phyloP scores from a whole-genome alignment of 2,888 invertebrate species.

The Dynastes grantii region DNA sequence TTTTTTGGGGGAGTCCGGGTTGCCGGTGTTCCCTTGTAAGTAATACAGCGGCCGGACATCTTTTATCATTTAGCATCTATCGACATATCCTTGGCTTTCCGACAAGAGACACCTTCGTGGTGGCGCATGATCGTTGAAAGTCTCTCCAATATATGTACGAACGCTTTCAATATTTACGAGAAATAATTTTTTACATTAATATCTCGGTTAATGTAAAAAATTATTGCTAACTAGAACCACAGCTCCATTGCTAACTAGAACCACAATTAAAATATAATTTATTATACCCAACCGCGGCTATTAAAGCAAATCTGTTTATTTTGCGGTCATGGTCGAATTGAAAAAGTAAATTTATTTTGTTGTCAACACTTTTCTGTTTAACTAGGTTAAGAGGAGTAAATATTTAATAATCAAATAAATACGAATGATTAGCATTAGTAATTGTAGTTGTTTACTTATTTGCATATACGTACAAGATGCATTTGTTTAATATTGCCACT shows the following conservation, averaged over 20 bases:
- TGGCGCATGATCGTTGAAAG: no score
- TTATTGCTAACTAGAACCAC: no score
- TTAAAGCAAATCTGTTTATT: not conserved
- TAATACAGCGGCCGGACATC: no score
- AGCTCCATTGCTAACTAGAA: not conserved
- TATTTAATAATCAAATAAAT: conserved; percentile 17
- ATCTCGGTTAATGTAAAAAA: no score
- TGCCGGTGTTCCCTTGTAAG: no score
- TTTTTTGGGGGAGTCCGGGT: no score
- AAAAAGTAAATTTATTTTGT: conserved; percentile 22
- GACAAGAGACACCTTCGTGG: no score
- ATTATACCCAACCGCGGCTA: not conserved
- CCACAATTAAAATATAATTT: conserved; percentile 9
- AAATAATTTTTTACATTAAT: no score
- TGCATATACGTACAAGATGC: not conserved
- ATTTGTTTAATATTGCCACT: conserved; percentile 17
- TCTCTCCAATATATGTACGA: no score
- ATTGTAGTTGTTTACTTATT: conserved; percentile 10
- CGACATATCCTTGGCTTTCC: no score
- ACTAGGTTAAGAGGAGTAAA: conserved; percentile 29
- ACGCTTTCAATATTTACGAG: no score
- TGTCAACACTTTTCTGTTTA: conserved; percentile 20
- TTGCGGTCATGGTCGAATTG: conserved; percentile 4
- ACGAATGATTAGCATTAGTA: conserved; percentile 5
- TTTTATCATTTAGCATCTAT: no score